phyloP scores from a whole-genome alignment of 2,113 vertebrate species.

The Harpagus bidentatus region DNA sequence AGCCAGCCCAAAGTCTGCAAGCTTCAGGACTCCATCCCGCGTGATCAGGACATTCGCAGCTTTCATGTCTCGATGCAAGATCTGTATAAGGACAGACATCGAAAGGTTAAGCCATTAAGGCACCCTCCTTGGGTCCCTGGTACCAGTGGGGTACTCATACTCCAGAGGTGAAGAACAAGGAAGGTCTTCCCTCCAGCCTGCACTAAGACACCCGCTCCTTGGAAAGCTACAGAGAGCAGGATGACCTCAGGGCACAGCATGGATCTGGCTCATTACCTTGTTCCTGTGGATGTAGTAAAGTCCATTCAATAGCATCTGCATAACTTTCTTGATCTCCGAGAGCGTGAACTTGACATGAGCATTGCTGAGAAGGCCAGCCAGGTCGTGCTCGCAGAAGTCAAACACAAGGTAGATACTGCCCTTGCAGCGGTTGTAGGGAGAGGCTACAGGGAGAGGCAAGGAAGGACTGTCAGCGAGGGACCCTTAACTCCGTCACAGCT shows the following conservation, averaged over 20 bases:
- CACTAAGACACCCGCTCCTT: not conserved
- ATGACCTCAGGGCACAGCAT: not conserved
- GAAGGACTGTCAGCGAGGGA: not conserved
- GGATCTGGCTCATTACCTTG: conserved; percentile 78
- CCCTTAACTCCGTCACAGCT: not conserved
- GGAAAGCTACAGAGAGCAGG: not conserved
- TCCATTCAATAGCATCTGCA: conserved; percentile 98
- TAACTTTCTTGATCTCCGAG: conserved; percentile 97
- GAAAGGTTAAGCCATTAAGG: not conserved
- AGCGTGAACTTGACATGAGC: conserved; percentile 95
- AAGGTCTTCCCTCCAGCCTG: not conserved
- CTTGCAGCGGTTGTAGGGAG: conserved; percentile 95
- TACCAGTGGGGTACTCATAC: not conserved
- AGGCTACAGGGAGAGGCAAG: conserved; percentile 73
- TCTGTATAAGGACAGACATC: conserved; percentile 62
- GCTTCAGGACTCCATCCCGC: conserved; percentile 91
- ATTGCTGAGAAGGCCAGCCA: conserved; percentile 94
- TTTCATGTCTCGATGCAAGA: conserved; percentile 97
- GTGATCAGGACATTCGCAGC: conserved; percentile 97
- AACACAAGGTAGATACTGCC: conserved; percentile 98
- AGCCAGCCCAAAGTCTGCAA: conserved; percentile 94
- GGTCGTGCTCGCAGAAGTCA: conserved; percentile 97
- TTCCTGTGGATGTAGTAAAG: conserved; percentile 99
- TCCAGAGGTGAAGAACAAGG: not conserved
- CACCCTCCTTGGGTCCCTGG: not conserved